Conservation (phyloP, 2,113 vertebrate genomes). For the Tachysurus fulvidraco region DNA sequence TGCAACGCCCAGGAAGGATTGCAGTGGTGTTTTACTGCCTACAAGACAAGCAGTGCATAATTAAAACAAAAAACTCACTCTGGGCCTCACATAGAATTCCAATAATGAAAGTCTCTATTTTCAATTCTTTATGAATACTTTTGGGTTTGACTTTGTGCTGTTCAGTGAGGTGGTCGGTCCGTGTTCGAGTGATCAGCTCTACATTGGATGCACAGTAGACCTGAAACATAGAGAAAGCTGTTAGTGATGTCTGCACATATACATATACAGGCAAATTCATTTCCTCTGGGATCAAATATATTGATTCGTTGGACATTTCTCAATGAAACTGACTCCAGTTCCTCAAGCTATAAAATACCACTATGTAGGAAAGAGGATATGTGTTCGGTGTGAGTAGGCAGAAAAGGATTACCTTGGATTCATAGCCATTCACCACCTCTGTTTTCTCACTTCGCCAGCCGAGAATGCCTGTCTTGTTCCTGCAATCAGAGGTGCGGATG, state of each 20-base stretch:
- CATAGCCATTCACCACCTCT: slow-evolving; percentile 92
- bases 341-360: background rate
- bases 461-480: slow-evolving; percentile 95
- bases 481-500: slow-evolving; percentile 60
- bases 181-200: slow-evolving; percentile 93
- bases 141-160: slow-evolving; percentile 95
- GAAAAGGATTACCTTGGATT: slow-evolving; percentile 85
- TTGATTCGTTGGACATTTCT: slow-evolving; percentile 4
- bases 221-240: slow-evolving; percentile 64
- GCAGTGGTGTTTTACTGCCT: slow-evolving; percentile 94
- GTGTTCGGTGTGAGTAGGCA: slow-evolving; percentile 5
- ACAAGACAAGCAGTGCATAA: slow-evolving; percentile 40
- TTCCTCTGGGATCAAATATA: background rate
- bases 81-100: background rate
- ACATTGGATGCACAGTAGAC: slow-evolving; percentile 96
- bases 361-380: background rate
- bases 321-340: slow-evolving; percentile 8
- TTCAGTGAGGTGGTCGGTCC: slow-evolving; percentile 93
- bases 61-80: slow-evolving; percentile 30
- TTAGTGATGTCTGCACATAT: background rate
- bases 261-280: background rate
- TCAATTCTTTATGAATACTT: slow-evolving; percentile 69
- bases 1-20: slow-evolving; percentile 95
- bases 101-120: background rate
- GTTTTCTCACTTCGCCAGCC: slow-evolving; percentile 98